A percentile compares a stretch with the other conserved stretches of the same genome.
phyloP scores from a whole-genome alignment of 2,888 invertebrate genomes.

The Hipparchia sbordonii region DNA sequence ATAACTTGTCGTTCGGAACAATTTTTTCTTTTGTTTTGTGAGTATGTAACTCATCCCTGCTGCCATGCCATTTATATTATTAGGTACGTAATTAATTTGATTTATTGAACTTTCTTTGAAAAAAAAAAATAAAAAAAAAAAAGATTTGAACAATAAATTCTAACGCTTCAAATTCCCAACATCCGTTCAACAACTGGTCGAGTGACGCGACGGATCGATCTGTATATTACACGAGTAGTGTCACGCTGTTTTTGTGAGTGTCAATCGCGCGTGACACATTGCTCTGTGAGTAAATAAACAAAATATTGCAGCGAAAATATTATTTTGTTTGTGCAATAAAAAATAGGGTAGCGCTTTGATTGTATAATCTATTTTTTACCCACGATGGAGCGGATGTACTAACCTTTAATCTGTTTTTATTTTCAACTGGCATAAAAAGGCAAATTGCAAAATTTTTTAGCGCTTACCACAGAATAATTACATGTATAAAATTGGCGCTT shows the following conservation, averaged over 20 bases:
- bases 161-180: background rate
- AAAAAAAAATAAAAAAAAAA: no score
- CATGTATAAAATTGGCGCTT: no score
- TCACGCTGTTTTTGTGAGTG: constrained; percentile 36
- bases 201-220: constrained; percentile 9
- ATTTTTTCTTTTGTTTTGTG: no score
- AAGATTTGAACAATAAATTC: background rate
- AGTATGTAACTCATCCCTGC: no score
- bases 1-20: no score
- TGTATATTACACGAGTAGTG: constrained; percentile 12
- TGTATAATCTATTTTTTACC: background rate
- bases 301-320: background rate
- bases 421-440: background rate
- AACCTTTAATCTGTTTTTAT: background rate
- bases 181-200: background rate
- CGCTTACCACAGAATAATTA: no score
- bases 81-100: no score
- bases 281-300: background rate
- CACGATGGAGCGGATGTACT: no score
- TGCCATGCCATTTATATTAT: no score
- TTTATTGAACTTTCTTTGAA: no score
- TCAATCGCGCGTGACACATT: constrained; percentile 9
- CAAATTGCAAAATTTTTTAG: no score
- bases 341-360: background rate
- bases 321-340: background rate